Evolutionary conservation across 2,888 invertebrate species (phyloP).

Genomic region (Phasia obesa): DNA sequence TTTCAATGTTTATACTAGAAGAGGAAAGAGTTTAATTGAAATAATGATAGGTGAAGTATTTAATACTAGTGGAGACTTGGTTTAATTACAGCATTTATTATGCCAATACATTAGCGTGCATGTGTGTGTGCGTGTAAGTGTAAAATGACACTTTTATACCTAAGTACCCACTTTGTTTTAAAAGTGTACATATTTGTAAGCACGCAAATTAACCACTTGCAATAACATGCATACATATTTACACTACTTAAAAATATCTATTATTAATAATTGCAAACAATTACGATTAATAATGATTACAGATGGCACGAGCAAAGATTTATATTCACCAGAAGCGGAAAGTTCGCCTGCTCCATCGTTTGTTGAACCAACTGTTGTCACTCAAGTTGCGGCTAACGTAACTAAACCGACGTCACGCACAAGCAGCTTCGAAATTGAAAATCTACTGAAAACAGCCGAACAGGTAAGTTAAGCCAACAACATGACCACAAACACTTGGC

Average conservation of each 20-base stretch:
- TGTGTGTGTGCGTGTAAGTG: neutral
- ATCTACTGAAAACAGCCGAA: conserved; percentile 89
- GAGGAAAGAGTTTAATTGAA: conserved; percentile 54
- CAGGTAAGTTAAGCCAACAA: conserved; percentile 82
- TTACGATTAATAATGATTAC: conserved; percentile 46
- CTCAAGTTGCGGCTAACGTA: conserved; percentile 68
- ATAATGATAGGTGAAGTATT: conserved; percentile 64
- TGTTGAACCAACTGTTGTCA: conserved; percentile 78
- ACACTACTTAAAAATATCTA: neutral
- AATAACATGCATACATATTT: neutral
- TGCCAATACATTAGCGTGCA: conserved; percentile 24
- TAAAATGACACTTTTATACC: conserved; percentile 28
- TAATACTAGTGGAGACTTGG: conserved; percentile 43
- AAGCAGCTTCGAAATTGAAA: conserved; percentile 97
- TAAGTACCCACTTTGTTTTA: conserved; percentile 38
- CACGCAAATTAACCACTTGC: conserved; percentile 48
- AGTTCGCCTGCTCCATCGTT: conserved; percentile 84
- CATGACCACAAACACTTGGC: conserved; percentile 50
- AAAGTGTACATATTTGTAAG: conserved; percentile 17
- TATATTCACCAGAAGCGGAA: conserved; percentile 87
- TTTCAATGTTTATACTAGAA: conserved; percentile 31
- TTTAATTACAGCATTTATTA: conserved; percentile 55
- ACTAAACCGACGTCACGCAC: conserved; percentile 90
- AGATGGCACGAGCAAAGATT: conserved; percentile 87
- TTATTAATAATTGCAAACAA: conserved; percentile 23